Percentiles rank a stretch among this genome's conserved stretches.
These are phyloP conservation scores for Imbricaverruca yamaguchii DNA, from an alignment of 2,888 invertebrate species.

Conservation along the genomic window DNA sequence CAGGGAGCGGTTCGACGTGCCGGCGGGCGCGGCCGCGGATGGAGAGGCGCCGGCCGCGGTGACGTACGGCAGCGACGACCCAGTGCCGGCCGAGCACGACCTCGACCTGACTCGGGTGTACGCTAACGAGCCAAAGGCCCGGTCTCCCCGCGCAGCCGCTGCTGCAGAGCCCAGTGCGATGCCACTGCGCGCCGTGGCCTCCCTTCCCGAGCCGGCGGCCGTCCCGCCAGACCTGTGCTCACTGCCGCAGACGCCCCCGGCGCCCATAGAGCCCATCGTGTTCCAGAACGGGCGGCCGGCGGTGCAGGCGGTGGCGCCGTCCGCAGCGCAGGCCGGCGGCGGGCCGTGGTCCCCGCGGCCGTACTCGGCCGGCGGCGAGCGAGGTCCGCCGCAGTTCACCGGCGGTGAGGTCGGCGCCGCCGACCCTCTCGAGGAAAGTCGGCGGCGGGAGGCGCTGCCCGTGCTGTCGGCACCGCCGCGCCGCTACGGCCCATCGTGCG, in stretches of 20 bases:
- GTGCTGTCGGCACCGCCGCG: not conserved
- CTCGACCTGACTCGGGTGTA: no score
- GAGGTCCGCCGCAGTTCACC: not conserved
- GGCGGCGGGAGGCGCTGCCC: not conserved
- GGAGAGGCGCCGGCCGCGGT: not conserved
- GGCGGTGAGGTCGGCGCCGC: not conserved
- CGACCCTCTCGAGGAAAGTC: not conserved
- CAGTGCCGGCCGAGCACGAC: no score
- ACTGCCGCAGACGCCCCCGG: not conserved
- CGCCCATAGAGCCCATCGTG: not conserved
- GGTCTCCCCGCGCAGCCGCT: no score
- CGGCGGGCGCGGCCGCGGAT: not conserved
- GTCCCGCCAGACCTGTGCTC: not conserved
- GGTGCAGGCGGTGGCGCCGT: no score
- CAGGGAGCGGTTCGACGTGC: not conserved
- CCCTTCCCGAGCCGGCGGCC: no score
- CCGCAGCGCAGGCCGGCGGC: not conserved
- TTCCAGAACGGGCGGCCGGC: no score
- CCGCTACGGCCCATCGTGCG: not conserved
- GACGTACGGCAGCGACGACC: not conserved
- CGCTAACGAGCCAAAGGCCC: no score
- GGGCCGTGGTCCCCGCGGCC: not conserved
- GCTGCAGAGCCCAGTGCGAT: no score
- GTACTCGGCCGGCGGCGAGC: not conserved
- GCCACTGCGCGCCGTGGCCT: no score